These are phyloP conservation scores for Gallinago nigripennis DNA, from an alignment of 2,797 vertebrate species.

Conservation along the genomic window DNA sequence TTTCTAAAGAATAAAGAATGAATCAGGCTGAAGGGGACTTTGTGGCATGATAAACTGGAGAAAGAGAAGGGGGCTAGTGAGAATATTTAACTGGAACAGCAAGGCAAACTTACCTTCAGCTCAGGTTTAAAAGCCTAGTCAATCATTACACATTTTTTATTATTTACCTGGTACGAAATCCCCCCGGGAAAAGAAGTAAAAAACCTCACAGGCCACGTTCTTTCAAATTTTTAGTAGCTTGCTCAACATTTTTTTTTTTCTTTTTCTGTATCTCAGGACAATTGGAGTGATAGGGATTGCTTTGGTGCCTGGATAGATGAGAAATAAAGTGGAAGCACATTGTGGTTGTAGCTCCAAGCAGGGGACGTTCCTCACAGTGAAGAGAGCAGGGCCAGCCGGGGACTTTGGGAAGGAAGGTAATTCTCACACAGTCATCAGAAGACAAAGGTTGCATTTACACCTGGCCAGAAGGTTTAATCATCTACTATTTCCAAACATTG, in stretches of 20 bases:
- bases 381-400: constrained; percentile 36
- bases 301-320: not conserved
- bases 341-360: not conserved
- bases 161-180: constrained; percentile 76
- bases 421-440: constrained; percentile 83
- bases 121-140: constrained; percentile 71
- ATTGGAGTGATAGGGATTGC: not conserved
- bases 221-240: constrained; percentile 4
- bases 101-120: constrained; percentile 64
- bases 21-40: constrained; percentile 15
- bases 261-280: not conserved
- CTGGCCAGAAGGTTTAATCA: constrained; percentile 96
- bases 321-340: not conserved
- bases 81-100: constrained; percentile 63
- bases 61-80: constrained; percentile 25
- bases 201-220: constrained; percentile 4
- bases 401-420: constrained; percentile 75
- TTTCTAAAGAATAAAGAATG: constrained; percentile 55
- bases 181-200: not conserved
- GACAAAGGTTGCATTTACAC: constrained; percentile 99
- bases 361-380: constrained; percentile 12
- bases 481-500: constrained; percentile 95
- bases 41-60: constrained; percentile 6
- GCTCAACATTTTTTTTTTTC: not conserved
- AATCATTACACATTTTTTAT: constrained; percentile 79